Conservation (phyloP, 2,797 vertebrate genomes). For the Lepidocolaptes lacrymiger region DNA sequence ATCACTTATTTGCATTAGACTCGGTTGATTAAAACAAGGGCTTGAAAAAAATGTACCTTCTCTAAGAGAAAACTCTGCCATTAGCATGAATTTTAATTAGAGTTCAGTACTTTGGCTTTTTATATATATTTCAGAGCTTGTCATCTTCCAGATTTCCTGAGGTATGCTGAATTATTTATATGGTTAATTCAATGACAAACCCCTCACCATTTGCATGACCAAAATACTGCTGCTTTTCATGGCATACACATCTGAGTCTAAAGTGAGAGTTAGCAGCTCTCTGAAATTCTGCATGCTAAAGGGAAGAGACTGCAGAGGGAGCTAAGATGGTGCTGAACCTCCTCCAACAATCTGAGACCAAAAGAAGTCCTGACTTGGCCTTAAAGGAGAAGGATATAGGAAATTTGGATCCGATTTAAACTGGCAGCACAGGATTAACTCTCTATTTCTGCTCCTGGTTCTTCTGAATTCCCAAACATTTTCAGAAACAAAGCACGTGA, state of each 20-base stretch:
- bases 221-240: not conserved
- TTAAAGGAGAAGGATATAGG: slow-evolving; percentile 34
- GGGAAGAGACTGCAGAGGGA: not conserved
- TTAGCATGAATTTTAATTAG: slow-evolving; percentile 45
- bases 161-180: slow-evolving; percentile 57
- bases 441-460: slow-evolving; percentile 2
- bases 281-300: not conserved
- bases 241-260: not conserved
- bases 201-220: not conserved
- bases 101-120: slow-evolving; percentile 34
- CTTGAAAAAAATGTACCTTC: not conserved
- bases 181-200: slow-evolving; percentile 43
- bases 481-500: slow-evolving; percentile 59
- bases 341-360: slow-evolving; percentile 45
- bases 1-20: not conserved
- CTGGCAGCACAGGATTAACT: slow-evolving; percentile 67
- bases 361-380: slow-evolving; percentile 56
- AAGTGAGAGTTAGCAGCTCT: not conserved
- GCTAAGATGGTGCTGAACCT: not conserved
- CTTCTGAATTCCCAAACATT: slow-evolving; percentile 10
- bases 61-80: slow-evolving; percentile 20
- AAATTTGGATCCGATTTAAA: slow-evolving; percentile 70
- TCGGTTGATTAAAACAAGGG: slow-evolving; percentile 11
- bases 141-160: slow-evolving; percentile 25
- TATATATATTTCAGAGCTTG: slow-evolving; percentile 46